phyloP scores from a whole-genome alignment of 2,888 invertebrate genomes.

The Polylopha cassiicola region DNA sequence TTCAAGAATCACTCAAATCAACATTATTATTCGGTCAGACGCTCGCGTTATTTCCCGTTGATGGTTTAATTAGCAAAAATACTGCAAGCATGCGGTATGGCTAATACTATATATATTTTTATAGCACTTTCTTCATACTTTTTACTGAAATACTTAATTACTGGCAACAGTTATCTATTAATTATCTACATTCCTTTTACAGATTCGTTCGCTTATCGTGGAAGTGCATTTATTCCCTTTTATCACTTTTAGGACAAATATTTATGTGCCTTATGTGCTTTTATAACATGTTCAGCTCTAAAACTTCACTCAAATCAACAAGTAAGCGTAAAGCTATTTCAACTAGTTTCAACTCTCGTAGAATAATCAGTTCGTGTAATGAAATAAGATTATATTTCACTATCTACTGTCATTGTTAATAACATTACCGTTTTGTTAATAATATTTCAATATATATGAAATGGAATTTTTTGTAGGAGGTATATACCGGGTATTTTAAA shows the following conservation, averaged over 20 bases:
- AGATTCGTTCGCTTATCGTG: constrained; percentile 56
- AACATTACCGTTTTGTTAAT: too few species aligned
- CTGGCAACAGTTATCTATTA: constrained; percentile 12
- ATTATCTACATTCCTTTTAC: constrained; percentile 26
- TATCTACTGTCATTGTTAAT: too few species aligned
- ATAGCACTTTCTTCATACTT: not conserved
- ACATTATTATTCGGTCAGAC: constrained; percentile 53
- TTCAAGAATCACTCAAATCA: constrained; percentile 45
- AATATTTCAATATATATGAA: too few species aligned
- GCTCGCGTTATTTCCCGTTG: constrained; percentile 56
- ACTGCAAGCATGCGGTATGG: constrained; percentile 45
- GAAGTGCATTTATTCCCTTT: constrained; percentile 47
- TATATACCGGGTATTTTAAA: too few species aligned
- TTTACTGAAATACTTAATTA: not conserved
- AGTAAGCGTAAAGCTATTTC: too few species aligned
- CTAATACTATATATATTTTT: not conserved
- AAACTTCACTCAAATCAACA: constrained; percentile 45
- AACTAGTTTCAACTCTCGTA: too few species aligned
- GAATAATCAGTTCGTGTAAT: too few species aligned
- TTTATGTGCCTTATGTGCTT: constrained; percentile 54
- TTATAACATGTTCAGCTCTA: constrained; percentile 34
- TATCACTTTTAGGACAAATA: constrained; percentile 54
- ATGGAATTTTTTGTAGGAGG: too few species aligned
- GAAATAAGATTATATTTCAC: too few species aligned
- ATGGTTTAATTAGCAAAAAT: constrained; percentile 43